Conservation (phyloP, 2,888 invertebrate genomes). For the Agrotis ipsilon region DNA sequence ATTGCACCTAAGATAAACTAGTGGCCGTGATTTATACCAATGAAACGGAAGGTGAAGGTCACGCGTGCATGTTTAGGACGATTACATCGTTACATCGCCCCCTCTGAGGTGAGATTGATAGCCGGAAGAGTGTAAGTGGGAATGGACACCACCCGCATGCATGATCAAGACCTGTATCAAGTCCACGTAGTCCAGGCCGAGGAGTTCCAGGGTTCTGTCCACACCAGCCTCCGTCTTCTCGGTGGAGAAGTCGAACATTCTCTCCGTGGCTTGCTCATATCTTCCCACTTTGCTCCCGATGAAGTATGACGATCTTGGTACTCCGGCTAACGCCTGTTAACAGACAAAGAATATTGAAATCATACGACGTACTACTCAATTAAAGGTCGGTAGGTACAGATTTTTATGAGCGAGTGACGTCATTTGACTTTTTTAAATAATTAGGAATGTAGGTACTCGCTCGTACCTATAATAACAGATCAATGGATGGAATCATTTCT, state of each 20-base stretch:
- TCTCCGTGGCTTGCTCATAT: constrained; percentile 93
- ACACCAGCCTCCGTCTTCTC: constrained; percentile 94
- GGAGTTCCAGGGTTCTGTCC: constrained; percentile 93
- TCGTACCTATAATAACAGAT: neutral
- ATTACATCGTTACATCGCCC: constrained; percentile 24
- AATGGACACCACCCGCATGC: constrained; percentile 19
- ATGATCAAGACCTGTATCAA: constrained; percentile 94
- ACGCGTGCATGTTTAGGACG: constrained; percentile 4
- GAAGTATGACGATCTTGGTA: constrained; percentile 96
- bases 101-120: constrained; percentile 38
- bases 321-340: constrained; percentile 93
- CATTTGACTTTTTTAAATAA: neutral
- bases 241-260: constrained; percentile 97
- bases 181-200: constrained; percentile 96
- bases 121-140: constrained; percentile 19
- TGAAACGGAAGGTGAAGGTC: constrained; percentile 48
- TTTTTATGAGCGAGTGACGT: constrained; percentile 12
- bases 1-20: constrained; percentile 26
- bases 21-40: constrained; percentile 22
- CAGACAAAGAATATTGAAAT: neutral
- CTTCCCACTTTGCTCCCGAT: constrained; percentile 98
- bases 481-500: neutral
- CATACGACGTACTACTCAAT: constrained; percentile 17
- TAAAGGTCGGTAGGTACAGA: neutral
- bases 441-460: no score